phyloP scores from a whole-genome alignment of 2,113 vertebrate species.

The Eudorcas thomsonii region DNA sequence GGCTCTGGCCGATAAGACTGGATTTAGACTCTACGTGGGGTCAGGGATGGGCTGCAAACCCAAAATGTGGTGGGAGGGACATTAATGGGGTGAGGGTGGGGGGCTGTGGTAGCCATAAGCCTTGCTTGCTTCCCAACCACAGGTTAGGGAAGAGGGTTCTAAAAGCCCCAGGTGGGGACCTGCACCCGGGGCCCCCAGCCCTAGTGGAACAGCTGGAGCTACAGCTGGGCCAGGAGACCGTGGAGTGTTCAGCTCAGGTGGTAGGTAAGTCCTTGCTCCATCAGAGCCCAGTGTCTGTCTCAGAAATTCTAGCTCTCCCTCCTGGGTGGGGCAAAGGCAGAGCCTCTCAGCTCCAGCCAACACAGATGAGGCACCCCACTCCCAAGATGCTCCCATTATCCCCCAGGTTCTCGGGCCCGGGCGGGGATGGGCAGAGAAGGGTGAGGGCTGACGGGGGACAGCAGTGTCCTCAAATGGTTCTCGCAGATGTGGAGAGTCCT shows the following conservation, averaged over 20 bases:
- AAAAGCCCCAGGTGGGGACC: slow-evolving; percentile 63
- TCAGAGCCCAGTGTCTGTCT: neutral
- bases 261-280: slow-evolving; percentile 83
- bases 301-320: neutral
- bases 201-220: slow-evolving; percentile 85
- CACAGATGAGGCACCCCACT: neutral
- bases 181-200: slow-evolving; percentile 47
- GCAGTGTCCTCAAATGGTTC: slow-evolving; percentile 18
- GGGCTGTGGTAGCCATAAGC: neutral
- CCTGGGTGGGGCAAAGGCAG: neutral
- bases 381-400: neutral
- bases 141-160: slow-evolving; percentile 77
- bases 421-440: neutral
- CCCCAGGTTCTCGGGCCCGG: neutral
- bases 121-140: slow-evolving; percentile 49
- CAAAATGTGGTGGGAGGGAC: neutral
- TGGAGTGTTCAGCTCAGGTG: slow-evolving; percentile 88
- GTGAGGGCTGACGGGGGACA: neutral
- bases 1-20: neutral
- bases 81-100: neutral
- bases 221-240: slow-evolving; percentile 86
- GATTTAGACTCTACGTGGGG: neutral
- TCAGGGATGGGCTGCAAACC: neutral
- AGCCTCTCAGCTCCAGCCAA: neutral
- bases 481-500: slow-evolving; percentile 86